phyloP scores from a whole-genome alignment of 2,113 vertebrate species.

The Syngnathus scovelli region DNA sequence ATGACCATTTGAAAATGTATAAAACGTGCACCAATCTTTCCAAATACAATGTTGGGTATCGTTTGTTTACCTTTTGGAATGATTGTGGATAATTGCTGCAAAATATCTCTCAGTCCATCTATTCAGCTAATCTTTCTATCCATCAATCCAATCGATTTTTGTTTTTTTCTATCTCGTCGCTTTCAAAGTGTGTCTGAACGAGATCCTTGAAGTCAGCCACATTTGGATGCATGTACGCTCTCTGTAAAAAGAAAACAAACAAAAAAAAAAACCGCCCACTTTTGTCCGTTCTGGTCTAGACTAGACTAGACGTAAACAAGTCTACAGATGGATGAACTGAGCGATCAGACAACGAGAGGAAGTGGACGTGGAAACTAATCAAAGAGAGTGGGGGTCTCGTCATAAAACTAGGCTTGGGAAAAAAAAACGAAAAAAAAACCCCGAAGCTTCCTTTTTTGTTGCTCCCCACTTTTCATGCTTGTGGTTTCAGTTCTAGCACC shows the following conservation, averaged over 20 bases:
- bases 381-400: slow-evolving; percentile 24
- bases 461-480: slow-evolving; percentile 17
- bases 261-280: slow-evolving; percentile 2
- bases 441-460: neutral
- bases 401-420: slow-evolving; percentile 30
- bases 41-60: too few relatives aligned
- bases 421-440: neutral
- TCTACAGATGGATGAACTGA: slow-evolving; percentile 8
- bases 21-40: too few relatives aligned
- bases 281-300: neutral
- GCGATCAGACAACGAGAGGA: slow-evolving; percentile 32
- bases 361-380: slow-evolving; percentile 40
- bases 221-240: neutral
- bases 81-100: too few relatives aligned
- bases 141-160: too few relatives aligned
- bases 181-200: neutral
- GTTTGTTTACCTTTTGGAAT: too few relatives aligned
- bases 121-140: too few relatives aligned
- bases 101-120: too few relatives aligned
- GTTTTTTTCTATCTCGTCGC: too few relatives aligned
- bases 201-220: neutral
- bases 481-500: slow-evolving; percentile 51
- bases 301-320: slow-evolving; percentile 26
- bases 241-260: neutral
- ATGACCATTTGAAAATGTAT: too few relatives aligned